phyloP scores from a whole-genome alignment of 2,113 vertebrate species.

The Sitta europaea region DNA sequence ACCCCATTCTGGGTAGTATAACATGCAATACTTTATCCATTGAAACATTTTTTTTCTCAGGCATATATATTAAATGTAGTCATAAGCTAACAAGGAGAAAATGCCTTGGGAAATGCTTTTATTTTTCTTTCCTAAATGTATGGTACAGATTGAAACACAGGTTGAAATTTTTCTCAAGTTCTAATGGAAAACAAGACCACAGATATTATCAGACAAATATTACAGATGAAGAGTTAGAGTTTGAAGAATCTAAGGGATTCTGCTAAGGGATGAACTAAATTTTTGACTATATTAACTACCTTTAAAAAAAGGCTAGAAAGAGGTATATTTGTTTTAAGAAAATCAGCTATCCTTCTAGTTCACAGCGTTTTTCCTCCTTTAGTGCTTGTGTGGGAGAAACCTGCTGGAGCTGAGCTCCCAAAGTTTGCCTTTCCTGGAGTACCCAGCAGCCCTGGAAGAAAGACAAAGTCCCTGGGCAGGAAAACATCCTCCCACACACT shows the following conservation, averaged over 20 bases:
- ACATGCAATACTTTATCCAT: neutral
- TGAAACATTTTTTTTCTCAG: neutral
- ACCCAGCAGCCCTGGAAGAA: neutral
- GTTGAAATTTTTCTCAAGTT: neutral
- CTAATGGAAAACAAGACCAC: neutral
- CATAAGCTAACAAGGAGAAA: neutral
- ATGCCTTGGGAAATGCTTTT: neutral
- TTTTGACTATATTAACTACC: neutral
- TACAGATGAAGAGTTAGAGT: neutral
- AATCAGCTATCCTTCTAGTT: neutral
- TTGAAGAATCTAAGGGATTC: neutral
- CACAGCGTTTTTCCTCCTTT: neutral
- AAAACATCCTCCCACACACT: neutral
- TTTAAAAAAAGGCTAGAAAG: neutral
- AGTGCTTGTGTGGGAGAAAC: neutral
- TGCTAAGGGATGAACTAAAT: neutral
- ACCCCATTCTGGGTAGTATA: neutral
- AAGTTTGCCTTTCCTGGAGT: neutral
- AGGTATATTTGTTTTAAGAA: neutral
- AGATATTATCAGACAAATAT: neutral
- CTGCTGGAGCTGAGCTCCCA: neutral
- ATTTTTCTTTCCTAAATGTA: neutral
- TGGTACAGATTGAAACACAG: neutral
- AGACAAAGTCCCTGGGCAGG: neutral
- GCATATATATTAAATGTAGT: neutral